Evolutionary conservation across 2,888 invertebrate species (phyloP), one percentile per base, ranked within the genome.

Genomic region (Eumacrocentrus americanus): DNA sequence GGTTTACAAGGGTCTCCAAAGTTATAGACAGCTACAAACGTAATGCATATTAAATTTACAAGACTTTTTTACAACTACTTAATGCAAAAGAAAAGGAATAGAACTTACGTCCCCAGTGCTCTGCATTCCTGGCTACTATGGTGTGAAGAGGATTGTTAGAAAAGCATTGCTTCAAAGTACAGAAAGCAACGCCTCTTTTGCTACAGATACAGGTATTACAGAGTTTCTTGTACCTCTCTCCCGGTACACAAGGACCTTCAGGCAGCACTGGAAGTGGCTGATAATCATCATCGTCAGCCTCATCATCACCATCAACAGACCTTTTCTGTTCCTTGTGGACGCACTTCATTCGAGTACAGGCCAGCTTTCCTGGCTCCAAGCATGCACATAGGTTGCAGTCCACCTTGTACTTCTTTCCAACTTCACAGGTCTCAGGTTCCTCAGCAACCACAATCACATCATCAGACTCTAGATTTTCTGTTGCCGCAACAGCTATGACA

Each of bases 331-430:
- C 22, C 22, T 2, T 2, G n/a, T 25, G 25, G 79, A 69, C 86
- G 86, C 71, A 69, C 2, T 5, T 42, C 56, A 60, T 66, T 23
- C 12, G 57, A 6, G 69, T 70, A 40, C 71, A 71, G 4, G 59
- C 53, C 0, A 61, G 46, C 9, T 23, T 38, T 20, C 86, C 84
- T 16, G 60, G 47, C 7, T 38, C 47, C 0, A 56, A 56, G 70
- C 86, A 87, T 11, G 82, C 80, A 69, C 87, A 87, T 72, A 81
- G 83, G 67, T 86, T 86, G 74, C 86, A 87, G 55, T 85, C 85
- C 57, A 85, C 25, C 20, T 40, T 58, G 48, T 50, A 61, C 1
- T 11, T n/a, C 12, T 16, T 50, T 18, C 66, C 62, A 6, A 65
- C 61, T 46, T 50, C 18, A 29, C 66, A 66, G 1, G 18, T 2